Percentiles rank a stretch among this genome's conserved stretches.
Evolutionary conservation across 2,797 vertebrate genomes (phyloP).

Genomic region (Emys orbicularis): DNA sequence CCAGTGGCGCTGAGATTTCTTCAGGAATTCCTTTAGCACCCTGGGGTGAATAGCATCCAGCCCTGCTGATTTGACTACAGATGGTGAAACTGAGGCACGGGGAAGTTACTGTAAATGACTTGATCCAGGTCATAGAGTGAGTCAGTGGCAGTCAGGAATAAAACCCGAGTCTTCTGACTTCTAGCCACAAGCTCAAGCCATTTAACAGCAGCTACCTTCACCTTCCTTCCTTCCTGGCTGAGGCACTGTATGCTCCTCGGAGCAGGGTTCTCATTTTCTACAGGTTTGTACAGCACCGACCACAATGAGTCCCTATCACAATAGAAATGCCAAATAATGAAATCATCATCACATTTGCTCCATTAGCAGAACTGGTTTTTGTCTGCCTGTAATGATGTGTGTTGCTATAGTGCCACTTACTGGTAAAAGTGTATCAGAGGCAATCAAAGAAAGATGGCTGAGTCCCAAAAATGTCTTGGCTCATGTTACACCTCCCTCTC

Average conservation of each 20-base stretch:
- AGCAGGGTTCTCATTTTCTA: not conserved
- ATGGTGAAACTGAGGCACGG: not conserved
- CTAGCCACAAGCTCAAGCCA: not conserved
- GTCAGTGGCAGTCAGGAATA: not conserved
- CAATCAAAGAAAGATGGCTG: not conserved
- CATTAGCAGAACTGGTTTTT: not conserved
- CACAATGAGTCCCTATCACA: not conserved
- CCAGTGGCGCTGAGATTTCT: not conserved
- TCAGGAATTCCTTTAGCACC: not conserved
- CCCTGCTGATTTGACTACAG: not conserved
- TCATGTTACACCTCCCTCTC: not conserved
- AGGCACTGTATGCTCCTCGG: not conserved
- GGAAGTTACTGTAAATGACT: not conserved
- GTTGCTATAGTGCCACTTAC: not conserved
- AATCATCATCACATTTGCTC: not conserved
- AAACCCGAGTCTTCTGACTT: not conserved
- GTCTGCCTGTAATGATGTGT: not conserved
- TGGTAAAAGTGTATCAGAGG: not conserved
- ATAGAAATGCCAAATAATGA: not conserved
- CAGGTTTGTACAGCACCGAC: not conserved
- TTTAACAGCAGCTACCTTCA: not conserved
- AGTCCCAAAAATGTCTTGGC: not conserved
- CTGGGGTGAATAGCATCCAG: not conserved
- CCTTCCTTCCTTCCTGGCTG: too few relatives aligned
- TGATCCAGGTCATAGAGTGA: not conserved